Evolutionary conservation across 2,888 invertebrate species (phyloP).

Genomic region (Yponomeuta malinellus): DNA sequence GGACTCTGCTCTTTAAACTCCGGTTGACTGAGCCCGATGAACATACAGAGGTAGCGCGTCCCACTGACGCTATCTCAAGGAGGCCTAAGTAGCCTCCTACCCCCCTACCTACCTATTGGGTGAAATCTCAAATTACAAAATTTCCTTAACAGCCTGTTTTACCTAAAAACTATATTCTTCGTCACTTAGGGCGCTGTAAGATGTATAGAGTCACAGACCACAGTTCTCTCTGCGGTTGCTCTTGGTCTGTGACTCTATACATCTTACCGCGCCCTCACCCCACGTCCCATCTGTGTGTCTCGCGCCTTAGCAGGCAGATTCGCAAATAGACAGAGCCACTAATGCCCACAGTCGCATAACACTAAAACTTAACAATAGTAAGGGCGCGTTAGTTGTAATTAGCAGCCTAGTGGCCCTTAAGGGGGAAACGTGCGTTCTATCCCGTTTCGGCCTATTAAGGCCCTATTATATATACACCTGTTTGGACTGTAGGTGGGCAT

Average conservation of each 20-base stretch:
- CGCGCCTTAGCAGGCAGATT: neutral
- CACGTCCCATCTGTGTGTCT: no score
- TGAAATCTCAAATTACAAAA: no score
- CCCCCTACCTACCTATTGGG: no score
- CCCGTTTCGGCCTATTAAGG: constrained; percentile 38
- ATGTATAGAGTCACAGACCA: no score
- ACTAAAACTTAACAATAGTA: constrained; percentile 30
- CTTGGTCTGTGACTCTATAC: no score
- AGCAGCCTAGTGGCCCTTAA: constrained; percentile 30
- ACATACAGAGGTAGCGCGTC: no score
- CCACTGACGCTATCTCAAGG: no score
- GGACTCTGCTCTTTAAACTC: no score
- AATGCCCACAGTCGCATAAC: constrained; percentile 19
- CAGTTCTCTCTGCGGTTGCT: no score
- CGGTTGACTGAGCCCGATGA: no score
- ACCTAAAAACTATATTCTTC: neutral
- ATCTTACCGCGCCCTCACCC: no score
- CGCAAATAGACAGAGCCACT: neutral
- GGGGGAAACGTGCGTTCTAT: constrained; percentile 30
- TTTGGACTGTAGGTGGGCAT: constrained; percentile 6
- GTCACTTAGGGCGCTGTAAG: neutral
- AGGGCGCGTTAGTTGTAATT: constrained; percentile 28
- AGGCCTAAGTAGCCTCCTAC: no score
- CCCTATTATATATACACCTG: constrained; percentile 34
- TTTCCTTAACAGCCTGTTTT: neutral